phyloP scores from a whole-genome alignment of 2,888 invertebrate species.

The Drosophila neonasuta region DNA sequence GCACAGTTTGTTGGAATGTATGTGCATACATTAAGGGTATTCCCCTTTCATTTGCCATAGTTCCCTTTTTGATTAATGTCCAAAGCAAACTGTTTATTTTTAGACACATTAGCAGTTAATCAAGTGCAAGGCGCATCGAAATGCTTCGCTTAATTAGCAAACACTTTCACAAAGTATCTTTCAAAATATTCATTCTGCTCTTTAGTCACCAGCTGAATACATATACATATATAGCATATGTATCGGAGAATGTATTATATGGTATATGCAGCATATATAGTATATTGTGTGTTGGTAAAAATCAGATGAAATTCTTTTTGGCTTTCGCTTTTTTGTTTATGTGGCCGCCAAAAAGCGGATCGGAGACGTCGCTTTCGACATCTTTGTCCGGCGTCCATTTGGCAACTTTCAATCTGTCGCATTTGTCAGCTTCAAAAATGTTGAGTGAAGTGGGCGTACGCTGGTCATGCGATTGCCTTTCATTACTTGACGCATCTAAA shows the following conservation, averaged over 20 bases:
- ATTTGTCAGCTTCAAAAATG: constrained; percentile 71
- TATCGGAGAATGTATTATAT: not conserved
- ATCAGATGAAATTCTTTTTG: constrained; percentile 24
- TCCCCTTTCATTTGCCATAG: constrained; percentile 24
- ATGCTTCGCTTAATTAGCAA: constrained; percentile 63
- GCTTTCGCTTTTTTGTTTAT: constrained; percentile 40
- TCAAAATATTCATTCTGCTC: constrained; percentile 3
- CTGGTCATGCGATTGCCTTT: constrained; percentile 60
- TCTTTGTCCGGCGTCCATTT: constrained; percentile 53
- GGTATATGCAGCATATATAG: not conserved
- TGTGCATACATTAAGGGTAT: constrained; percentile 54
- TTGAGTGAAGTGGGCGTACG: constrained; percentile 61
- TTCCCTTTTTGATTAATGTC: constrained; percentile 50
- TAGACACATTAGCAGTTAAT: constrained; percentile 59
- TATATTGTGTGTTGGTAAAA: constrained; percentile 7
- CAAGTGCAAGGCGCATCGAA: constrained; percentile 67
- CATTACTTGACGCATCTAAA: constrained; percentile 51
- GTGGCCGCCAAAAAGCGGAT: constrained; percentile 35
- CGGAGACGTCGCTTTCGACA: constrained; percentile 51
- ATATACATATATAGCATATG: constrained; percentile 1
- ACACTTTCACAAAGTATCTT: constrained; percentile 18
- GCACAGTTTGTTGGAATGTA: constrained; percentile 24
- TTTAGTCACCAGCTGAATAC: not conserved
- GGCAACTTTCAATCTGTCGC: constrained; percentile 74
- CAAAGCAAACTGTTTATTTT: constrained; percentile 54